phyloP scores from a whole-genome alignment of 2,113 vertebrate species.

The Muntiacus reevesi region DNA sequence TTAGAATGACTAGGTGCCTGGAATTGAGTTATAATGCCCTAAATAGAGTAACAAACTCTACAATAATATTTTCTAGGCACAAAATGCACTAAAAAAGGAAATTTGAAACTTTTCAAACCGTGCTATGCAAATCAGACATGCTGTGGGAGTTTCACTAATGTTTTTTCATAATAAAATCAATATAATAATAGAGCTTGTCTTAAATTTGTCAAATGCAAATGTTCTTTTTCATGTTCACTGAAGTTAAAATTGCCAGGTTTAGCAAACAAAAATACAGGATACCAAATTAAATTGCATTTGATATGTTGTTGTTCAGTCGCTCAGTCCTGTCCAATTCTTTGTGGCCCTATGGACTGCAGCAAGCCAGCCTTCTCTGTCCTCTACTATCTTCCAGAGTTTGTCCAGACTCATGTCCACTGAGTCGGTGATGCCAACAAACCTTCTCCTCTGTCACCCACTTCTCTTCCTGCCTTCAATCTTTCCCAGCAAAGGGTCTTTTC shows the following conservation, averaged over 20 bases:
- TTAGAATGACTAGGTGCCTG: conserved; percentile 52
- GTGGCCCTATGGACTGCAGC: not conserved
- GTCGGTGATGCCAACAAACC: not conserved
- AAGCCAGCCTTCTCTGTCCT: not conserved
- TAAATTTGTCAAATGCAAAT: not conserved
- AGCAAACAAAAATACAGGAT: not conserved
- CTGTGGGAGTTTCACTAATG: not conserved
- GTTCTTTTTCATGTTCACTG: not conserved
- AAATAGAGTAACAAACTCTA: not conserved
- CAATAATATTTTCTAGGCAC: not conserved
- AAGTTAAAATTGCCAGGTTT: not conserved
- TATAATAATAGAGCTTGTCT: not conserved
- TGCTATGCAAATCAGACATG: not conserved
- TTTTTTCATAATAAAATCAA: not conserved
- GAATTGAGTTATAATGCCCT: conserved; percentile 28
- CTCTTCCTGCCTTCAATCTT: not conserved
- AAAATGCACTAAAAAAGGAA: not conserved
- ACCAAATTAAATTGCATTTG: not conserved
- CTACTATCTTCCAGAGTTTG: not conserved
- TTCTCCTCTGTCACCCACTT: not conserved
- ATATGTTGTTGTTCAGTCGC: not conserved
- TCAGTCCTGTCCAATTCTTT: not conserved
- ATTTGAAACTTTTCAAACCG: not conserved
- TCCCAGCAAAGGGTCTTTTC: not conserved
- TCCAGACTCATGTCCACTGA: not conserved